Percentiles rank a stretch among this genome's conserved stretches.
These are phyloP conservation scores for Clarias platycephalus DNA, from an alignment of 2,797 vertebrate species.

Conservation along the genomic window DNA sequence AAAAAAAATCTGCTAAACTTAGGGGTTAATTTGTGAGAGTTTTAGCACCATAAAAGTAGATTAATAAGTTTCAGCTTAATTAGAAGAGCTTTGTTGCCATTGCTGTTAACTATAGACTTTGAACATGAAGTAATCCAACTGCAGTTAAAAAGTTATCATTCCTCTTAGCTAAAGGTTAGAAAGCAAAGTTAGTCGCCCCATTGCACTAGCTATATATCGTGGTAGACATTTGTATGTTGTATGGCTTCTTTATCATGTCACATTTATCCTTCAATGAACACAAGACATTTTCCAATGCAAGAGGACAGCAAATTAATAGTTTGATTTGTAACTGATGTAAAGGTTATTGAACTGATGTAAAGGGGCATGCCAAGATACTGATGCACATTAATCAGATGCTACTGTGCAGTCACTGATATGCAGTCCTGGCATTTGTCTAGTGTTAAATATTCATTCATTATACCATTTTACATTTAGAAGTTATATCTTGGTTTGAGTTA, in stretches of 20 bases:
- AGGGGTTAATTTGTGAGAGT: not conserved
- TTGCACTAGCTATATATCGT: not conserved
- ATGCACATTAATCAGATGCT: not conserved
- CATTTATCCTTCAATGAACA: not conserved
- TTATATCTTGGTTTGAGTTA: not conserved
- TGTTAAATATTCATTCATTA: not conserved
- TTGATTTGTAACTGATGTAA: not conserved
- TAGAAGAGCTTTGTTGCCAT: not conserved
- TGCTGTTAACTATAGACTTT: slow-evolving; percentile 26
- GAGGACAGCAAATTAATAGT: not conserved
- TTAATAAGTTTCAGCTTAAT: slow-evolving; percentile 23
- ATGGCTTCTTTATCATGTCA: not conserved
- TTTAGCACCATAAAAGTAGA: not conserved
- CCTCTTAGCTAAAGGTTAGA: slow-evolving; percentile 26
- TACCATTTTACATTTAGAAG: not conserved
- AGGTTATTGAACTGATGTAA: not conserved
- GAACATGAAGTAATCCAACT: not conserved
- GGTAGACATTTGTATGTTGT: not conserved
- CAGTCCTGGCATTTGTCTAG: not conserved
- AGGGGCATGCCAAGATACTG: not conserved
- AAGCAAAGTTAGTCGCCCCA: not conserved
- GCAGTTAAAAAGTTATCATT: slow-evolving; percentile 30
- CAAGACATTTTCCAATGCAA: not conserved
- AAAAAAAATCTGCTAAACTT: not conserved
- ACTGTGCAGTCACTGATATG: too few relatives aligned